These are phyloP conservation scores for Brachypalpus laphriformis DNA, from an alignment of 2,888 invertebrate genomes.

Conservation along the genomic window DNA sequence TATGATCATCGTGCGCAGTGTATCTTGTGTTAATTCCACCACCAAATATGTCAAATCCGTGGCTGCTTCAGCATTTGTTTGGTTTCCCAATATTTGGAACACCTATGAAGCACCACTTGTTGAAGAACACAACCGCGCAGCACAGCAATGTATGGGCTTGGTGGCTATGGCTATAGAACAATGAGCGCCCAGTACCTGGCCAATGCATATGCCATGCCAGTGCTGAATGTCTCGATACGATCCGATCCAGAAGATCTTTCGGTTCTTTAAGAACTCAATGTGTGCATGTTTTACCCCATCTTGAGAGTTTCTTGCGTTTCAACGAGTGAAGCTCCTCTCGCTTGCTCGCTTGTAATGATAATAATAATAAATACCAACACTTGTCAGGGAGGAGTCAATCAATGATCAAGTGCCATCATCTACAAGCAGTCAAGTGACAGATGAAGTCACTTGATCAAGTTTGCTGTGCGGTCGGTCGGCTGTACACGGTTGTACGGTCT, in stretches of 20 bases:
- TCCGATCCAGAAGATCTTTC: conserved; percentile 43
- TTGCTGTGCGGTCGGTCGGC: conserved; percentile 60
- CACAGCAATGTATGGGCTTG: conserved; percentile 52
- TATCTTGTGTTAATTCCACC: conserved; percentile 69
- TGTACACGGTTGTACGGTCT: conserved; percentile 62
- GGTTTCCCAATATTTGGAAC: conserved; percentile 72
- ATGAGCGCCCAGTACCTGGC: conserved; percentile 26
- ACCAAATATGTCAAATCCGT: conserved; percentile 69
- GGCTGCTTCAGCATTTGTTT: conserved; percentile 70
- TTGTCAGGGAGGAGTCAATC: conserved; percentile 74
- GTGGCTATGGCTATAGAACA: conserved; percentile 20
- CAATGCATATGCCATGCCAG: background rate
- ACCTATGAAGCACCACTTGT: conserved; percentile 72
- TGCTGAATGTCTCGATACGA: background rate
- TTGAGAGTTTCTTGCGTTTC: conserved; percentile 21
- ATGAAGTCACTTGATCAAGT: conserved; percentile 73
- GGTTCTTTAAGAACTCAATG: conserved; percentile 37
- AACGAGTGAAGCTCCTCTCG: conserved; percentile 15
- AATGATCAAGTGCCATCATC: conserved; percentile 74
- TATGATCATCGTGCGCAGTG: conserved; percentile 46
- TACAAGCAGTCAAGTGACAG: conserved; percentile 73
- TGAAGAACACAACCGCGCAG: background rate
- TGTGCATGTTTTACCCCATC: background rate
- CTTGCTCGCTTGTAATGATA: conserved; percentile 29
- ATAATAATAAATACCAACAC: conserved; percentile 73